These are phyloP conservation scores for Cabera pusaria DNA, from an alignment of 2,888 invertebrate species.

Conservation along the genomic window DNA sequence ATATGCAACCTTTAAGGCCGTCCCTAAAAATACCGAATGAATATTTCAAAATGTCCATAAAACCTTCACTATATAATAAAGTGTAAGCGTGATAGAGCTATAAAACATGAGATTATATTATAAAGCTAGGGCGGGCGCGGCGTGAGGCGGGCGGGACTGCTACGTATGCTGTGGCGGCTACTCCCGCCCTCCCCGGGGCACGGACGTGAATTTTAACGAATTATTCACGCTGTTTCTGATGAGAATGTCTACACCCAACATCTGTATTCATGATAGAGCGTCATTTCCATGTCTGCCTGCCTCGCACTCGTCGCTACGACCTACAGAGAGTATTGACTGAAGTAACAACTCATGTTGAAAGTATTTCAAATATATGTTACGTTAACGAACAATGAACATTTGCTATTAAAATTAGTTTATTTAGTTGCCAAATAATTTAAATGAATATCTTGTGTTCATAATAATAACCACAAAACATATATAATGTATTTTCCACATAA, in stretches of 20 bases:
- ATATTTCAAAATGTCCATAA: constrained; percentile 33
- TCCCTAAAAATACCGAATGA: constrained; percentile 19
- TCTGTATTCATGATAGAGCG: too few relatives aligned
- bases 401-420: too few relatives aligned
- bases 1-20: neutral
- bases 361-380: too few relatives aligned
- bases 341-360: too few relatives aligned
- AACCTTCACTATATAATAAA: constrained; percentile 35
- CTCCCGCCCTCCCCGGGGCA: constrained; percentile 25
- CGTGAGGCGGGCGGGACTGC: constrained; percentile 20
- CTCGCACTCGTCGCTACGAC: too few relatives aligned
- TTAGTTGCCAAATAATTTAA: too few relatives aligned
- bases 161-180: constrained; percentile 5
- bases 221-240: constrained; percentile 21
- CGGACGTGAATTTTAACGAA: constrained; percentile 20
- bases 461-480: too few relatives aligned
- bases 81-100: constrained; percentile 43
- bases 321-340: too few relatives aligned
- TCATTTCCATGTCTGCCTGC: too few relatives aligned
- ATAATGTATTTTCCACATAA: too few relatives aligned
- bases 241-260: constrained; percentile 15
- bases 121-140: constrained; percentile 29
- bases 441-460: too few relatives aligned
- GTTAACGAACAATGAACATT: too few relatives aligned
- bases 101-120: constrained; percentile 48